Evolutionary conservation across 2,888 invertebrate species (phyloP).

Genomic region (Trachelus troglodyta): DNA sequence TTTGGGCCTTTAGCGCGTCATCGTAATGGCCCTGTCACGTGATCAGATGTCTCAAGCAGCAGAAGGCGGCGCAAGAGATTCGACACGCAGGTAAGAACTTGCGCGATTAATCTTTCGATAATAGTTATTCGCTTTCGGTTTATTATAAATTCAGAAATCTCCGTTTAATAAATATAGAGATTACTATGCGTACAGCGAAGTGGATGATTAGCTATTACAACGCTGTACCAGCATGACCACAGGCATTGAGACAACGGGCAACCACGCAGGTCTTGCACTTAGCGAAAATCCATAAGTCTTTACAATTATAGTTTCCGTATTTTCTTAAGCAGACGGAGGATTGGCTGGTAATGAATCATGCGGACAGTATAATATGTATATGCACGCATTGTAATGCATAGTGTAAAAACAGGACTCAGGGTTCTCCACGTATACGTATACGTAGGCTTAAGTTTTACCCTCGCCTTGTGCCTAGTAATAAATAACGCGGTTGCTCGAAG

Average conservation of each 20-base stretch:
- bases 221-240: not conserved
- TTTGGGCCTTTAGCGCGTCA: not conserved
- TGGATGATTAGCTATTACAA: not conserved
- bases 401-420: slow-evolving; percentile 37
- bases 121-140: not conserved
- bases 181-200: not conserved
- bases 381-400: slow-evolving; percentile 48
- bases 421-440: not conserved
- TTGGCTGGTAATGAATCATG: slow-evolving; percentile 58
- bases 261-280: not conserved
- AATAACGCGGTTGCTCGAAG: slow-evolving; percentile 46
- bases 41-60: not conserved
- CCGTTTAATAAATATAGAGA: not conserved
- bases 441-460: slow-evolving; percentile 16
- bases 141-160: not conserved
- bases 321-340: slow-evolving; percentile 52
- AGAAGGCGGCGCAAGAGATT: not conserved
- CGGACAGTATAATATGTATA: slow-evolving; percentile 42
- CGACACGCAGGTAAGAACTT: not conserved
- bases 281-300: slow-evolving; percentile 54
- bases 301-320: slow-evolving; percentile 61
- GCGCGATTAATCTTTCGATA: not conserved
- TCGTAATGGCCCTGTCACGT: not conserved
- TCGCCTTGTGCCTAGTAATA: slow-evolving; percentile 46
- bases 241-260: not conserved